Conservation (phyloP, 1,140 invertebrate genomes). For the Pteromalus puparum region DNA sequence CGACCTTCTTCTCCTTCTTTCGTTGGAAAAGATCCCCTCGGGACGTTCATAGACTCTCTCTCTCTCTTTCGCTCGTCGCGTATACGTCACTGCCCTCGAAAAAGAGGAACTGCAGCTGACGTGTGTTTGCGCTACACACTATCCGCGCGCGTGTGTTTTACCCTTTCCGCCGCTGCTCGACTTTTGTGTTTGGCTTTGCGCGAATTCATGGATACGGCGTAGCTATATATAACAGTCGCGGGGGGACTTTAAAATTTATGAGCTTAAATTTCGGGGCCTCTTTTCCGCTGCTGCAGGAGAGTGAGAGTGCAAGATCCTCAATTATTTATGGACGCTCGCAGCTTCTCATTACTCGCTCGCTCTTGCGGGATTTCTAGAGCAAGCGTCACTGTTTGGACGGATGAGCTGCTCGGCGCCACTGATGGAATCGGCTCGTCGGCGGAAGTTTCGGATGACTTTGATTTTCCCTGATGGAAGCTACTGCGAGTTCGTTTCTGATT, state of each 20-base stretch:
- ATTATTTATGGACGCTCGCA: slow-evolving; percentile 2
- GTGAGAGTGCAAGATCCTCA: not conserved
- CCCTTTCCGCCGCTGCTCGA: not conserved
- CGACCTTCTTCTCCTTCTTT: slow-evolving; percentile 6
- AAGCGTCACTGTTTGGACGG: not conserved
- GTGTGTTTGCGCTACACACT: not conserved
- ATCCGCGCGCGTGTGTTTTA: not conserved
- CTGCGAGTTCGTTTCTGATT: too few relatives aligned
- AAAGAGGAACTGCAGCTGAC: not conserved
- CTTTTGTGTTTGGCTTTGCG: slow-evolving; percentile 17
- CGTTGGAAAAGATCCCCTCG: slow-evolving; percentile 4
- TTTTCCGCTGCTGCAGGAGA: not conserved
- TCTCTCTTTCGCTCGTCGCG: not conserved
- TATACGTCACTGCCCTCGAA: not conserved
- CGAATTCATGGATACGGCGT: not conserved
- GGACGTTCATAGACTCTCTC: not conserved
- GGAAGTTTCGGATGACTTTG: not conserved
- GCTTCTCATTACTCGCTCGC: not conserved
- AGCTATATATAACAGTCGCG: not conserved
- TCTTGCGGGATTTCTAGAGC: not conserved
- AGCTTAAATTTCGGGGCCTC: slow-evolving; percentile 16
- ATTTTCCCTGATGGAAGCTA: not conserved
- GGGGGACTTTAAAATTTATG: slow-evolving; percentile 32
- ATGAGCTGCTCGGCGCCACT: not conserved
- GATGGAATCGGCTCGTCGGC: not conserved